Conservation (phyloP, 1,140 invertebrate genomes). For the Acyrthosiphon pisum region DNA sequence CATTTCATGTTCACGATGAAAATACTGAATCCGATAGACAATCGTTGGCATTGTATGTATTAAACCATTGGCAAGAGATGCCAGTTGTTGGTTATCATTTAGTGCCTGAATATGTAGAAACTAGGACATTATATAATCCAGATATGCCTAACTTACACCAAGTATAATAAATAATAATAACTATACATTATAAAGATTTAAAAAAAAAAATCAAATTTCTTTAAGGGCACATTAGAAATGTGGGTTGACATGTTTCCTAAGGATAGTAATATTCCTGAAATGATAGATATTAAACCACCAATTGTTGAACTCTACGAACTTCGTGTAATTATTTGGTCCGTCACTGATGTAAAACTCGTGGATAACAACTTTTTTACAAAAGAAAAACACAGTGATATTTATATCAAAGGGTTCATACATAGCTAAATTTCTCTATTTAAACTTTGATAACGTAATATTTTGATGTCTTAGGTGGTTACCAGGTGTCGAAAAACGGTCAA, state of each 20-base stretch:
- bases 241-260: conserved; percentile 89
- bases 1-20: neutral
- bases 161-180: conserved; percentile 64
- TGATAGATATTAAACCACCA: conserved; percentile 67
- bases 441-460: neutral
- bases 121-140: conserved; percentile 77
- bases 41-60: conserved; percentile 56
- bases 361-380: conserved; percentile 77
- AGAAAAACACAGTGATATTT: conserved; percentile 75
- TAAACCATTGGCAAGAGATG: conserved; percentile 70
- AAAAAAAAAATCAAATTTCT: neutral
- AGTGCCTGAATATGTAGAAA: conserved; percentile 90
- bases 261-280: conserved; percentile 60
- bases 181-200: neutral
- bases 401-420: conserved; percentile 61
- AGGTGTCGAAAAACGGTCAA: conserved; percentile 75
- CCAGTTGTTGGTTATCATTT: conserved; percentile 78
- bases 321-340: conserved; percentile 83
- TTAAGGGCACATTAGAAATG: conserved; percentile 81
- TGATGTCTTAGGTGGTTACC: conserved; percentile 74
- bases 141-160: conserved; percentile 83
- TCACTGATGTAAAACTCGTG: conserved; percentile 75
- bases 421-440: neutral
- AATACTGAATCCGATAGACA: conserved; percentile 35
- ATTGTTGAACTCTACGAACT: conserved; percentile 67